phyloP scores from a whole-genome alignment of 2,797 vertebrate species.

The Setipinna tenuifilis region DNA sequence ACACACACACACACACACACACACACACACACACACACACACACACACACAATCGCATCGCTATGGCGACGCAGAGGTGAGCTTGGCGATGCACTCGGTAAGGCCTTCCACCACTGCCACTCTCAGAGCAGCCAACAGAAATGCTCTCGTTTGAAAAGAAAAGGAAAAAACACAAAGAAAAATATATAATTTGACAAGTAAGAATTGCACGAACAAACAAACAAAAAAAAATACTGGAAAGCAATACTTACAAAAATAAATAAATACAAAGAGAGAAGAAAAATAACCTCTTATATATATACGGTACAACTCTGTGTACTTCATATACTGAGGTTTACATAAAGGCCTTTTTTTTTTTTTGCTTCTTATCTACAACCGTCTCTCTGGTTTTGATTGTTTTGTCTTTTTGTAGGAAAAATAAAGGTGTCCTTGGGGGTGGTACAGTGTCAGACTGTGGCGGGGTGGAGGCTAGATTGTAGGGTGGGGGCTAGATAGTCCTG shows the following conservation, averaged over 20 bases:
- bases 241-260: conserved; percentile 64
- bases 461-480: too few species aligned
- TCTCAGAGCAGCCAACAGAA: neutral
- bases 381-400: neutral
- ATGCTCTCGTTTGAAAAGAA: neutral
- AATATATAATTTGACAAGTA: conserved; percentile 32
- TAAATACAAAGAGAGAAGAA: conserved; percentile 58
- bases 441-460: neutral
- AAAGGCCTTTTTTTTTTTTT: conserved; percentile 7
- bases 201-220: neutral
- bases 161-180: conserved; percentile 8
- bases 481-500: conserved; percentile 71
- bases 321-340: neutral
- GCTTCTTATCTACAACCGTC: conserved; percentile 29
- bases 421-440: conserved; percentile 49
- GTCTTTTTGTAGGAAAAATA: conserved; percentile 29
- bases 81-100: neutral
- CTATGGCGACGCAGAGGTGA: neutral
- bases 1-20: too few species aligned
- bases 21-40: too few species aligned
- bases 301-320: conserved; percentile 25
- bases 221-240: conserved; percentile 32
- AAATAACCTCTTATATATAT: neutral
- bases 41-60: neutral
- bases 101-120: conserved; percentile 4